Conservation (phyloP, 2,888 invertebrate genomes). For the Prenolepis imparis region DNA sequence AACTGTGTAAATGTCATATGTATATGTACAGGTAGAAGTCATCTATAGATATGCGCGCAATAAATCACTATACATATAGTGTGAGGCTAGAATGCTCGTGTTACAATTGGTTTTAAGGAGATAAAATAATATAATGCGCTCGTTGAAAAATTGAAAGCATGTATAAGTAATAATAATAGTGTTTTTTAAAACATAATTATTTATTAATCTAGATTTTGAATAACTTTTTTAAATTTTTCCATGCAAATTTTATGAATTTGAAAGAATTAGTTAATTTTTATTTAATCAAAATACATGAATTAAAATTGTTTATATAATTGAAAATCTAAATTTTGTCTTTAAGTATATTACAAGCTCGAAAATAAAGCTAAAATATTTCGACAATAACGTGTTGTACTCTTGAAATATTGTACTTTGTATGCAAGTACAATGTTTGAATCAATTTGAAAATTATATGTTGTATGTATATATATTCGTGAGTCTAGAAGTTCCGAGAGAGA, state of each 20-base stretch:
- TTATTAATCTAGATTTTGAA: background rate
- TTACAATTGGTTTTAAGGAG: conserved; percentile 1
- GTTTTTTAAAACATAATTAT: background rate
- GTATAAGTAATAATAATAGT: background rate
- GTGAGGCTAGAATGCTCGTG: background rate
- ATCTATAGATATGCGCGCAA: background rate
- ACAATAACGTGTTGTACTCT: background rate
- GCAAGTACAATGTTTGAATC: background rate
- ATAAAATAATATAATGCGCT: too few relatives aligned
- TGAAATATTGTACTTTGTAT: background rate
- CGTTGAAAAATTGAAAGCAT: too few relatives aligned
- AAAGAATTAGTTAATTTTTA: background rate
- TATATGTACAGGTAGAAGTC: background rate
- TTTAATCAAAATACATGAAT: background rate
- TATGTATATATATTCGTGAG: conserved; percentile 3
- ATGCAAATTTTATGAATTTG: background rate
- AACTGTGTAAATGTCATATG: background rate
- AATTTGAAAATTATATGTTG: background rate
- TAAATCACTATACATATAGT: background rate
- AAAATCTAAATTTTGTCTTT: background rate
- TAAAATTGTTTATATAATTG: background rate
- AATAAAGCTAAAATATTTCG: background rate
- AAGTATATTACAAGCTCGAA: background rate
- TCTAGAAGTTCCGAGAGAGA: background rate
- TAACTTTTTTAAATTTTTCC: background rate